Evolutionary conservation across 1,140 invertebrate genomes (phyloP).

Genomic region (Drosophila kepulauana): DNA sequence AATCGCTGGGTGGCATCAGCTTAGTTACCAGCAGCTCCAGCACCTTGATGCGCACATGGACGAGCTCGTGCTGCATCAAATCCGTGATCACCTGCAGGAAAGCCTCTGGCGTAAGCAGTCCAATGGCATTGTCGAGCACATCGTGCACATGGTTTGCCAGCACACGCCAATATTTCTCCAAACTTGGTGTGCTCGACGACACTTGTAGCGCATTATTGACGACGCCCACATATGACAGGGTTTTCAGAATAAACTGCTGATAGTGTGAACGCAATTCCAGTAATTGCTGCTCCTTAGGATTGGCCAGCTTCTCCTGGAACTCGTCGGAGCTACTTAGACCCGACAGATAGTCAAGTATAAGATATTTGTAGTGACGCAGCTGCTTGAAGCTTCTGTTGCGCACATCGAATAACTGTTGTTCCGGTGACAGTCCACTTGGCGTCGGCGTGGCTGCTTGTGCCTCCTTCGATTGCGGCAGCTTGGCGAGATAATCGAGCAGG

Average conservation of each 20-base stretch:
- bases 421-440: constrained; percentile 41
- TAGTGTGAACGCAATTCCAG: constrained; percentile 84
- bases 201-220: constrained; percentile 86
- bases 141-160: constrained; percentile 92
- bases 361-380: constrained; percentile 93
- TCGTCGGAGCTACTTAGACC: constrained; percentile 88
- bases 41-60: constrained; percentile 91
- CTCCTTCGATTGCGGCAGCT: constrained; percentile 45
- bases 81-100: constrained; percentile 91
- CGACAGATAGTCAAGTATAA: constrained; percentile 89
- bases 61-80: constrained; percentile 89
- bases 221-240: constrained; percentile 89
- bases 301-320: constrained; percentile 88
- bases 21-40: constrained; percentile 94
- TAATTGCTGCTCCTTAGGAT: constrained; percentile 62
- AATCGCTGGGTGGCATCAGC: constrained; percentile 89
- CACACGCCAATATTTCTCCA: constrained; percentile 91
- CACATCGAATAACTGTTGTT: constrained; percentile 89
- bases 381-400: constrained; percentile 89
- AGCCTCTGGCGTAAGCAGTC: constrained; percentile 90
- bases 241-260: constrained; percentile 89
- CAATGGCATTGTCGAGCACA: constrained; percentile 91
- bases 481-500: constrained; percentile 87
- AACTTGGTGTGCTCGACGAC: constrained; percentile 79
- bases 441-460: constrained; percentile 60